Conservation (phyloP, 2,797 vertebrate species). For the Eulemur rubriventer region DNA sequence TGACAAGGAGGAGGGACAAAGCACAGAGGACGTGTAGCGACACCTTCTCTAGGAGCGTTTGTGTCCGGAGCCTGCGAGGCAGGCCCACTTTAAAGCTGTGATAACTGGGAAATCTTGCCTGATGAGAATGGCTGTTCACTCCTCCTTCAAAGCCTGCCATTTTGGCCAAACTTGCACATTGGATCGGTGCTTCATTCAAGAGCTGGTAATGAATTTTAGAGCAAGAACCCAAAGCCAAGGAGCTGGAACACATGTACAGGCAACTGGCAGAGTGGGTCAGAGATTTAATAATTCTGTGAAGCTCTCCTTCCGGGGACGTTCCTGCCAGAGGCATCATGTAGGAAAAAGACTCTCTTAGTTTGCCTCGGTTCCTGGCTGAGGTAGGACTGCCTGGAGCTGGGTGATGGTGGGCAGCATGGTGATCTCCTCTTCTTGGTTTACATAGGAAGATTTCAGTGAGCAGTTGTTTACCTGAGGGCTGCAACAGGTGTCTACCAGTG, state of each 20-base stretch:
- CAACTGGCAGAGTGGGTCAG: background rate
- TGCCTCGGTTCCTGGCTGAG: background rate
- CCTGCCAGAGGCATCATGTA: background rate
- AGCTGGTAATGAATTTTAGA: background rate
- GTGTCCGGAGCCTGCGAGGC: slow-evolving; percentile 66
- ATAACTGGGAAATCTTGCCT: slow-evolving; percentile 44
- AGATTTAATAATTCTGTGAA: background rate
- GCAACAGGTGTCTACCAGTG: background rate
- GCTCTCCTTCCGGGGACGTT: background rate
- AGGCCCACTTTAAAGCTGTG: slow-evolving; percentile 36
- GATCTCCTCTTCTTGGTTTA: background rate
- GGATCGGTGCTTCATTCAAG: slow-evolving; percentile 6
- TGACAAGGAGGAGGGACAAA: slow-evolving; percentile 72
- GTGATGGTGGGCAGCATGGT: background rate
- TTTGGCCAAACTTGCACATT: background rate
- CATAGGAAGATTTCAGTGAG: background rate
- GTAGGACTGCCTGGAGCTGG: background rate
- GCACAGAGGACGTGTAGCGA: background rate
- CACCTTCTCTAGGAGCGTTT: slow-evolving; percentile 64
- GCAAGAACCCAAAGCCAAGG: background rate
- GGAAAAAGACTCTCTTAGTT: background rate
- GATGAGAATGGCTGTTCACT: slow-evolving; percentile 10
- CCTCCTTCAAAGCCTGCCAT: background rate
- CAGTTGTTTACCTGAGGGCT: background rate
- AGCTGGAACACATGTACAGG: background rate